These are phyloP conservation scores for Rutpela maculata DNA, from an alignment of 2,888 invertebrate species.

Conservation along the genomic window DNA sequence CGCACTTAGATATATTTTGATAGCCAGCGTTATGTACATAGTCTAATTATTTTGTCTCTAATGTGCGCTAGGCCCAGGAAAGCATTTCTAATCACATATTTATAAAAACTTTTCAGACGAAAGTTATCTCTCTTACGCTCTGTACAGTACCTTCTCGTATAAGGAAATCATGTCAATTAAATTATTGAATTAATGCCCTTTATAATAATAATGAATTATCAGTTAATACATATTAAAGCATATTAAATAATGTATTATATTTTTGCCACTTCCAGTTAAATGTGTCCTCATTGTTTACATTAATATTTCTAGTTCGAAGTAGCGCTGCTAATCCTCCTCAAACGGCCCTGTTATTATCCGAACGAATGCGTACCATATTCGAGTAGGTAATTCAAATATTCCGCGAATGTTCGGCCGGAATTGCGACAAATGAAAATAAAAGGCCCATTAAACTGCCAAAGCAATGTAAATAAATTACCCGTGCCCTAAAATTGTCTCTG, in stretches of 20 bases:
- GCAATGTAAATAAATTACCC: conserved; percentile 69
- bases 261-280: not conserved
- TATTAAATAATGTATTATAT: not conserved
- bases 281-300: not conserved
- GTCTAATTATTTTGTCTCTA: too few species aligned
- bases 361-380: conserved; percentile 37
- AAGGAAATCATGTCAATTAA: too few species aligned
- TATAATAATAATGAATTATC: too few species aligned
- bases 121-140: too few species aligned
- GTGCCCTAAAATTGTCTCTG: conserved; percentile 70
- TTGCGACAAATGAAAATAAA: conserved; percentile 51
- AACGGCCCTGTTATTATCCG: conserved; percentile 37
- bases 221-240: too few species aligned
- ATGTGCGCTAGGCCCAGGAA: too few species aligned
- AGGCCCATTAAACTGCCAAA: conserved; percentile 64
- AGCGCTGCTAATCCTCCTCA: not conserved
- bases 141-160: too few species aligned
- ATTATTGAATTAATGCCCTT: too few species aligned
- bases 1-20: too few species aligned
- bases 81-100: too few species aligned
- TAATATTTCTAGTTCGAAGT: not conserved
- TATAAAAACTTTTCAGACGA: too few species aligned
- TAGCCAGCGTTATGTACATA: too few species aligned
- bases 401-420: conserved; percentile 50
- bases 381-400: conserved; percentile 49